Base-by-base conservation (phyloP, 2,888 invertebrate species). In the Brachylomia viminalis region DNA sequence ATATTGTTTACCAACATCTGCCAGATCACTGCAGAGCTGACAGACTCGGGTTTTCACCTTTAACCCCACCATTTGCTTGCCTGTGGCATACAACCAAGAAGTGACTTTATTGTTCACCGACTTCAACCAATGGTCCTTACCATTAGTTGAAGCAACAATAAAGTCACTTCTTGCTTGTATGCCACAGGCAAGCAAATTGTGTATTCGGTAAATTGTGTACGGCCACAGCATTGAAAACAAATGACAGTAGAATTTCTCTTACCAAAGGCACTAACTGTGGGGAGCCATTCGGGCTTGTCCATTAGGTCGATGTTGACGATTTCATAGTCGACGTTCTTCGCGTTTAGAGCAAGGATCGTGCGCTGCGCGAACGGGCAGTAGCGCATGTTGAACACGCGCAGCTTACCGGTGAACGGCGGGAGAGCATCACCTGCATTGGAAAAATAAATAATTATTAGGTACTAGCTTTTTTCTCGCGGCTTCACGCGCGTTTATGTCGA, bases 311-410 rank as follows among this genome's bases (percentile, higher is more conserved):
- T 96, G 91, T 97, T 98, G 49, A 98, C 97, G 1, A 97, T 97
- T 90, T 98, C 98, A 88, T 98, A 97, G 96, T 98, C 98, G 80
- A 98, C 96, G 86, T 97, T 97, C 92, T 98, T 98, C 7, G 98
- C 98, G 85, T 97, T 97, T 65, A 98, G 94, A 0, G 98, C 97
- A 38, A 98, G 95, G 86, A 98, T 97, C 5, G 97, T 97, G 72
- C 98, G 97, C 86, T 98, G 98, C 0, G 98, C 98, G 90, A 96
- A 98, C 0, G 98, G 98, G 88, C 98, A 98, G 92, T 98, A 98
- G 68, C 98, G 97, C 98, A 98, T 98, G 82, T 98, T 98, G 92
- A 98, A 98, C 10, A 98, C 92, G 7, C 98, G 97, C 54, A 98
- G 91, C 90, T 97, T 97, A 10, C 98, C 98, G 89, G 97, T 97